Conservation (phyloP, 2,797 vertebrate genomes). For the Neostethus bicornis region DNA sequence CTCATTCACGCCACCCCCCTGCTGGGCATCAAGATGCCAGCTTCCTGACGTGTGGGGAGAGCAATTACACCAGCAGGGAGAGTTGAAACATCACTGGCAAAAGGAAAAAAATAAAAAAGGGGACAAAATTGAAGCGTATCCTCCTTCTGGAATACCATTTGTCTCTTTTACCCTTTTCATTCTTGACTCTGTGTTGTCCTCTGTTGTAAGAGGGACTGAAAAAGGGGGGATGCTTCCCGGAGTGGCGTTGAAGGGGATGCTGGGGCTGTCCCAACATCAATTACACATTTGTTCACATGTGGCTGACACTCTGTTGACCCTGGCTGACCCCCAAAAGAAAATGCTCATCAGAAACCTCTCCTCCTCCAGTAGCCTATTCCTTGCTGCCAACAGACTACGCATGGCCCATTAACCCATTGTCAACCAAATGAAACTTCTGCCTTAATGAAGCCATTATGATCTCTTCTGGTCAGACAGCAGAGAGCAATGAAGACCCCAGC, state of each 20-base stretch:
- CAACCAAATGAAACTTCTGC: slow-evolving; percentile 85
- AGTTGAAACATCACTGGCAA: slow-evolving; percentile 71
- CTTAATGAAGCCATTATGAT: slow-evolving; percentile 89
- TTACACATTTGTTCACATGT: slow-evolving; percentile 85
- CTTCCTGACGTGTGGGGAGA: slow-evolving; percentile 74
- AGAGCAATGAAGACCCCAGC: slow-evolving; percentile 83
- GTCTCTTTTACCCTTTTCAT: slow-evolving; percentile 74
- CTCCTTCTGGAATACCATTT: slow-evolving; percentile 75
- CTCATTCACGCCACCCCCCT: slow-evolving; percentile 53
- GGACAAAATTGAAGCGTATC: slow-evolving; percentile 80
- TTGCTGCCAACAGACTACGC: slow-evolving; percentile 72
- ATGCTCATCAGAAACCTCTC: slow-evolving; percentile 77
- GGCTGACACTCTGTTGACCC: slow-evolving; percentile 79
- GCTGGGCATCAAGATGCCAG: slow-evolving; percentile 68
- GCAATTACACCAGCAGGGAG: slow-evolving; percentile 77
- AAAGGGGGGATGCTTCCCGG: slow-evolving; percentile 70
- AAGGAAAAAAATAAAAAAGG: slow-evolving; percentile 74
- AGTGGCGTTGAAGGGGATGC: slow-evolving; percentile 47
- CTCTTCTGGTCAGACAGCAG: slow-evolving; percentile 78
- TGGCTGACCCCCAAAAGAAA: slow-evolving; percentile 78
- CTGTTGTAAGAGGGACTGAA: slow-evolving; percentile 65
- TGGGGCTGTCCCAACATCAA: slow-evolving; percentile 81
- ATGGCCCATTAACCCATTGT: slow-evolving; percentile 85
- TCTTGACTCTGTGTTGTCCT: slow-evolving; percentile 74
- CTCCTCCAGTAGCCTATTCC: slow-evolving; percentile 61